Evolutionary conservation across 1,140 invertebrate species (phyloP).

Genomic region (Cheumatopsyche charites): DNA sequence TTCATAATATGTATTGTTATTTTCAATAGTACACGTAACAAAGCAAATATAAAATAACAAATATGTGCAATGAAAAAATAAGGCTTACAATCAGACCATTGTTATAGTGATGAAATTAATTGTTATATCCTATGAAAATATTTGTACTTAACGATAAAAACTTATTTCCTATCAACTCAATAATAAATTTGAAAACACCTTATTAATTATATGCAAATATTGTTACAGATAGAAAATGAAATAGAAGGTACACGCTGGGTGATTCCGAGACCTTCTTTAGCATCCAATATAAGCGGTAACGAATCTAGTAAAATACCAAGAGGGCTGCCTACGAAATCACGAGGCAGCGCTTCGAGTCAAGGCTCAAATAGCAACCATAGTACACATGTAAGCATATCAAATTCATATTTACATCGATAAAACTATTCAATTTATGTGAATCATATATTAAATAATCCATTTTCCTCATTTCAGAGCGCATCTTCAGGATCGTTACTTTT

Average conservation of each 20-base stretch:
- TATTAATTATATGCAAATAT: neutral
- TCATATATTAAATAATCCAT: neutral
- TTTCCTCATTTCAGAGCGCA: constrained; percentile 70
- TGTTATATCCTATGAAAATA: too few species aligned
- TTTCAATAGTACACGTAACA: too few species aligned
- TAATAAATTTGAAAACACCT: too few species aligned
- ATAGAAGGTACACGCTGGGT: constrained; percentile 64
- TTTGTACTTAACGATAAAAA: too few species aligned
- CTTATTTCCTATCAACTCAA: too few species aligned
- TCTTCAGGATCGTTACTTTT: constrained; percentile 77
- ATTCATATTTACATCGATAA: too few species aligned
- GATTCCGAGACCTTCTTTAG: constrained; percentile 77
- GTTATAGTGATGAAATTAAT: too few species aligned
- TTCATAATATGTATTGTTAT: too few species aligned
- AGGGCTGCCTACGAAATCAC: constrained; percentile 50
- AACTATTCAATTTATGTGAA: neutral
- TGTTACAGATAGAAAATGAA: constrained; percentile 41
- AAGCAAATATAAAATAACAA: too few species aligned
- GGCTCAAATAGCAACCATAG: constrained; percentile 77
- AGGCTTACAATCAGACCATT: too few species aligned
- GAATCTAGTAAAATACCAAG: constrained; percentile 51
- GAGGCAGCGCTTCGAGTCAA: constrained; percentile 75
- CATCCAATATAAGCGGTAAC: constrained; percentile 57
- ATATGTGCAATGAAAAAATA: too few species aligned
- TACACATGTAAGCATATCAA: constrained; percentile 70